Evolutionary conservation across 2,797 vertebrate genomes (phyloP), one percentile per base, ranked within the genome.

Genomic region (Brachyrhaphis roseni): DNA sequence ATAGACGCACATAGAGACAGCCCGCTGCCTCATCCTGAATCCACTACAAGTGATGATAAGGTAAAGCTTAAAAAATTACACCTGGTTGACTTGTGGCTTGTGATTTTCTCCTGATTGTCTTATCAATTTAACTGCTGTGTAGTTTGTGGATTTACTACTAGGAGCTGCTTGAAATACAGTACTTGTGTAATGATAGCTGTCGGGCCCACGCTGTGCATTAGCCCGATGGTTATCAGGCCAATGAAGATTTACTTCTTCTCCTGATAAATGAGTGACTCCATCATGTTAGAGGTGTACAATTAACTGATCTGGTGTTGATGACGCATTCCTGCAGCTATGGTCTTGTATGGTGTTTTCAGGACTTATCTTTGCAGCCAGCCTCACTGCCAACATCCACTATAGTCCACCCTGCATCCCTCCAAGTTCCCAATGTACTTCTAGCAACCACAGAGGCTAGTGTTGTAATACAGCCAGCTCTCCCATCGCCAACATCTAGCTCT

Each of bases 401-500:
- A 94, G 97, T 99, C 95, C 98, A 97, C 94, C 97, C 98, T 94
- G 97, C 98, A 79, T 98, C 98, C 72, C 96, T 99, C 79, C 98
- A 99, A 96, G 98, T 99, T 95, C 98, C 98, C 91, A 99, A 97
- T 93, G 97, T 99, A 92, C 96, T 99, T 78, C 98, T 99, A 94
- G 97, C 98, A 53, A 98, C 97, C 96, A 97, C 97, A 94, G 98
- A 99, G 86, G 97, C 98, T 90, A 98, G 96, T 96, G 98, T 99
- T 96, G 98, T 99, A 95, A 98, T 98, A 96, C 98, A 99, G 95
- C 98, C 97, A 95, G 97, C 98, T 90, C 96, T 98, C 95, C 98
- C 98, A 90, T 99, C 98, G 93, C 98, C 98, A 95, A 98, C 98
- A 68, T 98, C 98, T 94, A 99, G 98, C 96, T 98, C 98, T 96